phyloP scores from a whole-genome alignment of 2,888 invertebrate genomes.

The Euproctis similis region DNA sequence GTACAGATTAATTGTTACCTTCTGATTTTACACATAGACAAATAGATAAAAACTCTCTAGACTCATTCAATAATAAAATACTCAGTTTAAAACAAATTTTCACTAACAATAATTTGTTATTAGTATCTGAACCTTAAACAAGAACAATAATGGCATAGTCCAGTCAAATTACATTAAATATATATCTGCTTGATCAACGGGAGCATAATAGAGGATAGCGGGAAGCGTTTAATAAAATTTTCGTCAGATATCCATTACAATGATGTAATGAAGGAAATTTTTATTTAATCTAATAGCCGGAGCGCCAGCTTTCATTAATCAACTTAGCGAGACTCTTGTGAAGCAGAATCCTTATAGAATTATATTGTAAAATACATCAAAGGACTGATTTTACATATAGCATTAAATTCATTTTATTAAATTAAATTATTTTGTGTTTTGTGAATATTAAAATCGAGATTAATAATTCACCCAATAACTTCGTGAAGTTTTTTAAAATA shows the following conservation, averaged over 20 bases:
- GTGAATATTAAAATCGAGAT: too few species aligned
- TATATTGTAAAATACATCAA: slow-evolving; percentile 1
- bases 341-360: slow-evolving; percentile 2
- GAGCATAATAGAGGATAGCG: slow-evolving; percentile 1
- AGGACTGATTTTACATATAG: slow-evolving; percentile 2
- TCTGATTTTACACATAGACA: too few species aligned
- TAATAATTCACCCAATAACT: too few species aligned
- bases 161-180: neutral
- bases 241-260: slow-evolving; percentile 6
- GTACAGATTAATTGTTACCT: too few species aligned
- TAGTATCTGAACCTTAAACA: too few species aligned
- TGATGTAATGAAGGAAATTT: slow-evolving; percentile 6
- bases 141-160: too few species aligned
- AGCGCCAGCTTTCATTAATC: slow-evolving; percentile 4
- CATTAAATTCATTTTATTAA: slow-evolving; percentile 4
- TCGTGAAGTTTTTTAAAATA: too few species aligned
- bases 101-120: too few species aligned
- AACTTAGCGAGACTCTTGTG: slow-evolving; percentile 5
- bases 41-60: too few species aligned
- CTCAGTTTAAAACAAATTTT: too few species aligned
- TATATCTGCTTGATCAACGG: neutral
- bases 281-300: slow-evolving; percentile 8
- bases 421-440: too few species aligned
- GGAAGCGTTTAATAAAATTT: slow-evolving; percentile 4
- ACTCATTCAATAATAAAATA: too few species aligned